A percentile compares a stretch with the other conserved stretches of the same genome.
phyloP scores from a whole-genome alignment of 2,113 vertebrate genomes.

The Gobio gobio region DNA sequence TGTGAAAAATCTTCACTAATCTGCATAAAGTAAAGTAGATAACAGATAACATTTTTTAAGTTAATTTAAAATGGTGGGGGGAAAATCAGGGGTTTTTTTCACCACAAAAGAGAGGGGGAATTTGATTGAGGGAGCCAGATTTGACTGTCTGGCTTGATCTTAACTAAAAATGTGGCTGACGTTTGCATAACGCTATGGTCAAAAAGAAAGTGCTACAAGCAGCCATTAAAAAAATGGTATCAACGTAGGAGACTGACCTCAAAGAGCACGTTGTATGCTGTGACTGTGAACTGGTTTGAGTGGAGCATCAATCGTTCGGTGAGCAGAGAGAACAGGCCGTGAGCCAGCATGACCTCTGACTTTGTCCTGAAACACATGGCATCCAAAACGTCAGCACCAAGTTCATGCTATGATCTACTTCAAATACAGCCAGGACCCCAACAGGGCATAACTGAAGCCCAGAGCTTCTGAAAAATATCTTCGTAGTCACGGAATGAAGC shows the following conservation, averaged over 20 bases:
- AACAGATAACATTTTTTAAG: too few relatives aligned
- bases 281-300: slow-evolving; percentile 89
- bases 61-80: background rate
- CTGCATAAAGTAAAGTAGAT: too few relatives aligned
- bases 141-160: background rate
- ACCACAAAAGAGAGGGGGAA: background rate
- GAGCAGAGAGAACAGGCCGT: slow-evolving; percentile 93
- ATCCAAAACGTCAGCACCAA: slow-evolving; percentile 26
- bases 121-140: background rate
- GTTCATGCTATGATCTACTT: background rate
- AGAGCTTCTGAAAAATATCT: background rate
- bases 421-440: slow-evolving; percentile 21
- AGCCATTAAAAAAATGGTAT: background rate
- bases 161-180: background rate
- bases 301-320: slow-evolving; percentile 94
- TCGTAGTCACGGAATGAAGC: slow-evolving; percentile 21
- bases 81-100: background rate
- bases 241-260: slow-evolving; percentile 79
- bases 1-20: too few relatives aligned
- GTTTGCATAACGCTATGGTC: background rate
- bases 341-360: slow-evolving; percentile 94
- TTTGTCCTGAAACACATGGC: slow-evolving; percentile 85
- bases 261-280: slow-evolving; percentile 95
- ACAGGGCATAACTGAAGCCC: slow-evolving; percentile 15
- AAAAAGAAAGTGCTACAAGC: background rate